phyloP scores from a whole-genome alignment of 2,888 invertebrate genomes.

The Macrophya annulata region DNA sequence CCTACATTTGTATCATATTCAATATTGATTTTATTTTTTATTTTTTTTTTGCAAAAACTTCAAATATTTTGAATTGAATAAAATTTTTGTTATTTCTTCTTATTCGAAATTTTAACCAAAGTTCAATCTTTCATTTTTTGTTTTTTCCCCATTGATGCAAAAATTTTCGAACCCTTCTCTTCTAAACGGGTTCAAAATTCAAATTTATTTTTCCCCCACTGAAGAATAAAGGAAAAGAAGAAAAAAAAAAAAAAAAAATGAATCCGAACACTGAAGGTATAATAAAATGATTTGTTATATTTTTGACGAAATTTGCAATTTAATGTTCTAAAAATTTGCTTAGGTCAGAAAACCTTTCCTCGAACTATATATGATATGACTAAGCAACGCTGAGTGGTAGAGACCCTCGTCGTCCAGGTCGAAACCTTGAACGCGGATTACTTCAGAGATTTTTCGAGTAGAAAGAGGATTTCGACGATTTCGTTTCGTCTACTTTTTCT shows the following conservation, averaged over 20 bases:
- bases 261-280: neutral
- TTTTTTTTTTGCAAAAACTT: neutral
- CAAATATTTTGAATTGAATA: no score
- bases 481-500: neutral
- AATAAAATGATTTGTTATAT: neutral
- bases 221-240: neutral
- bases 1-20: neutral
- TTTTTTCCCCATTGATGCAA: no score
- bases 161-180: neutral
- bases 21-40: neutral
- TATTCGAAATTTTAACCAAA: no score
- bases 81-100: no score
- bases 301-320: neutral
- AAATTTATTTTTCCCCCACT: neutral
- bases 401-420: slow-evolving; percentile 11
- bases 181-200: neutral
- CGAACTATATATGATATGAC: neutral
- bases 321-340: neutral
- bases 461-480: slow-evolving; percentile 29
- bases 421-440: slow-evolving; percentile 20
- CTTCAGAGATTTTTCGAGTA: neutral
- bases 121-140: no score
- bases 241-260: neutral
- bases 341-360: neutral
- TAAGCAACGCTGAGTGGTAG: neutral